Base-by-base conservation (phyloP, 2,888 invertebrate genomes). In the Melieria crassipennis region DNA sequence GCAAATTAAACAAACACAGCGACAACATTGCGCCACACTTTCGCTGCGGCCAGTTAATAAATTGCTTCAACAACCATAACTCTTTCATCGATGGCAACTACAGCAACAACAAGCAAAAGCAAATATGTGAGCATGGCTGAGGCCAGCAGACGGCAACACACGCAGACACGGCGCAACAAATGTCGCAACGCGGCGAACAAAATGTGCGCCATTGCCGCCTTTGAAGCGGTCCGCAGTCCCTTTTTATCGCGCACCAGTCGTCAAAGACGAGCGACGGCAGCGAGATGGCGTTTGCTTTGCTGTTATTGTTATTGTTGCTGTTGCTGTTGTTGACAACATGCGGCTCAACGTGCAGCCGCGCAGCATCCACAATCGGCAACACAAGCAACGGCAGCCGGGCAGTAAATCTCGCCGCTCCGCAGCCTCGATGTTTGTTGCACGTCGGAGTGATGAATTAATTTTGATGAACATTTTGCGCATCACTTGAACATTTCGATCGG, bases 401-500 rank as follows among this genome's bases (percentile, higher is more conserved):
- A 43, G n/a, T 7, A 11, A 1, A 42, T 10, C 16, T 16, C 65
- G 11, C 7, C 42, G 10, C 50, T 48, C 11, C 45, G 46, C 56
- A 48, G 30, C 30, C 30, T 30, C 30, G 30, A 30, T 30, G 30
- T 30, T 30, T 30, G 30, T 30, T 30, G 30, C 30, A 30, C 30
- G 30, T 30, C 30, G 30, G 11, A 62, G 50, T 58, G 69, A 69
- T 69, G 64, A 69, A 64, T 69, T 63, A 70, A 70, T 70, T 30
- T 65, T 58, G 60, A 30, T 30, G 57, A 45, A 58, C 45, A 65
- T 50, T 65, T 70, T 64, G 43, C 60, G 60, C 70, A 70, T 55
- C 70, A 45, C n/a, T 70, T 56, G 45, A 65, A 65, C 52, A 70
- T 70, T 65, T 65, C 45, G 70, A 70, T 70, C 70, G 65, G 70